These are phyloP conservation scores for Poecilia gillii DNA, from an alignment of 2,797 vertebrate genomes.

Conservation along the genomic window DNA sequence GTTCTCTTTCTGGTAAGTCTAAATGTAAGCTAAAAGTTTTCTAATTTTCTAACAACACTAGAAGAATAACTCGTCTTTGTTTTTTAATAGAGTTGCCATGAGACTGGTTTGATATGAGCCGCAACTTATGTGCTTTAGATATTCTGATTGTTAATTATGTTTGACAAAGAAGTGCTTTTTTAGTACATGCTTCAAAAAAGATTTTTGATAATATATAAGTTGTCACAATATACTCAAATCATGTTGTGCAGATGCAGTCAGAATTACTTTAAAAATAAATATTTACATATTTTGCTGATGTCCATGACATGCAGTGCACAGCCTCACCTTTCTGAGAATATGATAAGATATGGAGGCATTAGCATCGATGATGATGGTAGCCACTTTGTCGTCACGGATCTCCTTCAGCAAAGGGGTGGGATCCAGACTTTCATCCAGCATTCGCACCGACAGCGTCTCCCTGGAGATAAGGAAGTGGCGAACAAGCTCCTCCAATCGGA, in stretches of 20 bases:
- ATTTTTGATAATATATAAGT: neutral
- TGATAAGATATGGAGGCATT: constrained; percentile 87
- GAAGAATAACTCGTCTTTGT: neutral
- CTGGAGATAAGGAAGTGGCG: constrained; percentile 92
- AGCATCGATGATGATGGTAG: constrained; percentile 92
- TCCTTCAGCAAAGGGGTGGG: constrained; percentile 92
- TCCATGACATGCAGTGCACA: neutral
- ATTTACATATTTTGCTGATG: neutral
- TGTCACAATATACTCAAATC: neutral
- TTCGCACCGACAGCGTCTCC: constrained; percentile 89
- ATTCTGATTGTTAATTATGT: neutral
- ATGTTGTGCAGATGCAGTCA: neutral
- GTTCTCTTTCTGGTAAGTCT: neutral
- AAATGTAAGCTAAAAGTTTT: neutral
- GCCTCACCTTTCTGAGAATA: constrained; percentile 71
- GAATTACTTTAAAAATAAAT: neutral
- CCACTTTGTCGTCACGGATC: constrained; percentile 92
- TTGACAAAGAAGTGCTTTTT: neutral
- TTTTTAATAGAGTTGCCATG: neutral
- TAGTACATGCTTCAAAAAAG: neutral
- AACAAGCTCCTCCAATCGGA: constrained; percentile 91
- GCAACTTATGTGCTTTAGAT: neutral
- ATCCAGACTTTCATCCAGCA: constrained; percentile 89
- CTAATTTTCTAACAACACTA: neutral
- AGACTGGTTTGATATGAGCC: neutral